Evolutionary conservation across 2,113 vertebrate genomes (phyloP), one percentile per base, ranked within the genome.

Genomic region (Caretta caretta): DNA sequence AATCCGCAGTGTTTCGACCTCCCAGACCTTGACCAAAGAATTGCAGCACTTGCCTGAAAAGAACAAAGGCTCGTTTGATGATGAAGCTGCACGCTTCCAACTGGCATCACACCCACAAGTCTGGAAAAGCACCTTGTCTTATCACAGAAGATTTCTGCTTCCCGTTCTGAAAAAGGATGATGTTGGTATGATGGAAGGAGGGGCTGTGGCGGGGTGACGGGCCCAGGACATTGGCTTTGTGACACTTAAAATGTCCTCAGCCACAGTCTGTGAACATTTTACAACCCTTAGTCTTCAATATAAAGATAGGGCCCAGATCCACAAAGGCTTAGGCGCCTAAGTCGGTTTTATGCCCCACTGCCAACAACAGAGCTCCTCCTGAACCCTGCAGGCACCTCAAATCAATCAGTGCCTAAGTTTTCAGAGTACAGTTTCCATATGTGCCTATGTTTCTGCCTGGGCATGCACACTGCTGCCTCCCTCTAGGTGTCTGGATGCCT

Each of bases 1-100:
- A 79, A 92, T 93, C 85, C 78, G 65, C 78, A 48, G 91, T 20
- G 19, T 72, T n/a, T 19, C 38, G 8, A 20, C n/a, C 65, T 20
- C 25, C 29, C 54, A 80, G 78, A 38, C 42, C 56, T 80, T 84
- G 72, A 83, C 53, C 86, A 84, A 84, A 93, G 93, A 96, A 93
- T 95, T 96, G 93, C 14, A 48, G 69, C 31, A 97, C 96, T 97
- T 97, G 87, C 94, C 87, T 93, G 91, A 95, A 57, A 85, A 12
- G 4, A 96, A 90, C 87, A 96, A 97, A 97, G 90, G 93, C 95
- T 94, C 97, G 89, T 93, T 96, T 89, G 83, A 87, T 51, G 86
- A 95, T 93, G 91, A 93, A 93, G 92, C 57, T 89, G 90, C 94
- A 96, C 92, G 84, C 91, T 97, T 96, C 84, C 89, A 96, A 69